Evolutionary conservation across 2,888 invertebrate genomes (phyloP).

Genomic region (Sericinus montela): DNA sequence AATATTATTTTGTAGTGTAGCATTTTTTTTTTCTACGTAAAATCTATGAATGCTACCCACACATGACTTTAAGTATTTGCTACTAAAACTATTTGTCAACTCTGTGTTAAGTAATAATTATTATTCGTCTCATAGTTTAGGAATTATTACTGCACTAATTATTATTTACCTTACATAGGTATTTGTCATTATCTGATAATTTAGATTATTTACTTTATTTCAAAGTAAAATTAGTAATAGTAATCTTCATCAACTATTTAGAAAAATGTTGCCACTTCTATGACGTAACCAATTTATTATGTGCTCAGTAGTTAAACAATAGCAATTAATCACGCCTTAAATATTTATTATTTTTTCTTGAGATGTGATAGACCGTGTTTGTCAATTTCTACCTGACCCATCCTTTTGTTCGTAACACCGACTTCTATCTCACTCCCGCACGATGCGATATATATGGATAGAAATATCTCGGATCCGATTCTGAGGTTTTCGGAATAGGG

Average conservation of each 20-base stretch:
- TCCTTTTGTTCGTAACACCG: conserved; percentile 36
- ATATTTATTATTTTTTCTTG: conserved; percentile 18
- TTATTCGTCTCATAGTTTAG: not conserved
- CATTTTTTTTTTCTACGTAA: not conserved
- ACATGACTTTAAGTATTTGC: conserved; percentile 9
- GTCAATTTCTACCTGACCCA: conserved; percentile 45
- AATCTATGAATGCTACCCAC: conserved; percentile 14
- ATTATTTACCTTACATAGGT: too few relatives aligned
- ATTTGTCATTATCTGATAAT: too few relatives aligned
- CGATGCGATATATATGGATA: conserved; percentile 22
- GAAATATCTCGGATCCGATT: conserved; percentile 30
- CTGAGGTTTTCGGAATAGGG: conserved; percentile 33
- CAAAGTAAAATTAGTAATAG: conserved; percentile 23
- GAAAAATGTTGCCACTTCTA: conserved; percentile 10
- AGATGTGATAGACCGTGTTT: conserved; percentile 30
- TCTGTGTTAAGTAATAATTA: not conserved
- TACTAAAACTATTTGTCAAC: conserved; percentile 13
- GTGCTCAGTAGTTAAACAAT: conserved; percentile 16
- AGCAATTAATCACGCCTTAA: conserved; percentile 15
- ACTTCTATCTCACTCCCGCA: conserved; percentile 30
- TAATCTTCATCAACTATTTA: conserved; percentile 13
- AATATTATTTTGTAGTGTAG: not conserved
- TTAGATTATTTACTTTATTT: not conserved
- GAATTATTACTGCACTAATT: conserved; percentile 4
- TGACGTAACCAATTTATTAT: conserved; percentile 17